A percentile compares a stretch with the other conserved stretches of the same genome.
phyloP scores from a whole-genome alignment of 2,888 invertebrate species.

The Hemithea aestivaria region DNA sequence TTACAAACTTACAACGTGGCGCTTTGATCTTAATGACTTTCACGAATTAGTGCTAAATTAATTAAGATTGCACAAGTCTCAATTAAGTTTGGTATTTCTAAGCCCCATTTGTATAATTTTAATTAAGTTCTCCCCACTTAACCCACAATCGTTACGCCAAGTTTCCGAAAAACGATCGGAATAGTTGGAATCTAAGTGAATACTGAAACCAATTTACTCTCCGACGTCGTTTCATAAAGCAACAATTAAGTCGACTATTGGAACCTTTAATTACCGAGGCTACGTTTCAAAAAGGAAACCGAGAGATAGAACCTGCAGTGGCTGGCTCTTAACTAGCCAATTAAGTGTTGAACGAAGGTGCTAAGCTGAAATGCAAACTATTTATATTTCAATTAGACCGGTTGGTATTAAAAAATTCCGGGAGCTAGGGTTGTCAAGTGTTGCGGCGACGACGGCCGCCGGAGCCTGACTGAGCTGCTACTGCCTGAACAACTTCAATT shows the following conservation, averaged over 20 bases:
- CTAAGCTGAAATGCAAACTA: slow-evolving; percentile 28
- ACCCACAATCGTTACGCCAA: slow-evolving; percentile 4
- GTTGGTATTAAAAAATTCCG: slow-evolving; percentile 22
- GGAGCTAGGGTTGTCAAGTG: slow-evolving; percentile 16
- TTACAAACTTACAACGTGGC: slow-evolving; percentile 18
- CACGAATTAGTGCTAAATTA: slow-evolving; percentile 18
- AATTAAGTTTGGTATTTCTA: slow-evolving; percentile 1
- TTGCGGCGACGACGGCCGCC: background rate
- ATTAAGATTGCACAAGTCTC: slow-evolving; percentile 5
- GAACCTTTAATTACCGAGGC: slow-evolving; percentile 8
- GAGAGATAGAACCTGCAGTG: slow-evolving; percentile 5
- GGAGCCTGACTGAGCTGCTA: slow-evolving; percentile 23
- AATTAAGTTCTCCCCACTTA: slow-evolving; percentile 14
- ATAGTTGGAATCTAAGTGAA: slow-evolving; percentile 8
- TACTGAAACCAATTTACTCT: slow-evolving; percentile 6
- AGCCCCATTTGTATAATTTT: slow-evolving; percentile 10
- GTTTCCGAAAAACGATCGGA: slow-evolving; percentile 9
- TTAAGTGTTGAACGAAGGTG: slow-evolving; percentile 24
- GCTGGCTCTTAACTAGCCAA: slow-evolving; percentile 19
- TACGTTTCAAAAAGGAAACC: slow-evolving; percentile 16
- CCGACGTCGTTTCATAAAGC: slow-evolving; percentile 3
- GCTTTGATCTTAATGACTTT: slow-evolving; percentile 16
- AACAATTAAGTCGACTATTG: slow-evolving; percentile 8
- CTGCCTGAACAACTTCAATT: slow-evolving; percentile 53
- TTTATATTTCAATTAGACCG: slow-evolving; percentile 27